A percentile compares a stretch with the other conserved stretches of the same genome.
Evolutionary conservation across 2,113 vertebrate species (phyloP).

Genomic region (Lycaon pictus): DNA sequence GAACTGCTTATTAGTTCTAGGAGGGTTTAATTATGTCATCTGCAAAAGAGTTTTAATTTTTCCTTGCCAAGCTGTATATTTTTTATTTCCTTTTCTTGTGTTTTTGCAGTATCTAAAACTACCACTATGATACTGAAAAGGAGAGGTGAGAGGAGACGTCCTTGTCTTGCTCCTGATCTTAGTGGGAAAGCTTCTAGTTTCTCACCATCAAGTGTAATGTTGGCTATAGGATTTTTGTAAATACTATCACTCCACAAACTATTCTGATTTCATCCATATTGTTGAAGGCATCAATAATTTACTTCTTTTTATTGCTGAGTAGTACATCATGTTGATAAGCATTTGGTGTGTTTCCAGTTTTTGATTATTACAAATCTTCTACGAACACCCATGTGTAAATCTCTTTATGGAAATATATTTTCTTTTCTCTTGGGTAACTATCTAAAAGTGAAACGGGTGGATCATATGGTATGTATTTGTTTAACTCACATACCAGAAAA

Average conservation of each 20-base stretch:
- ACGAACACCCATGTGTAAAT: neutral
- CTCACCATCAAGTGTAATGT: neutral
- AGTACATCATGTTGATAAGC: neutral
- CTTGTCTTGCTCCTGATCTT: neutral
- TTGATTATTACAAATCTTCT: slow-evolving; percentile 40
- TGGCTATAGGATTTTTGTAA: neutral
- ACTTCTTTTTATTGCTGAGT: slow-evolving; percentile 11
- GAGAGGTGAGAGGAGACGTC: neutral
- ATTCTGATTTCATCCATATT: slow-evolving; percentile 25
- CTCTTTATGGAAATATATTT: neutral
- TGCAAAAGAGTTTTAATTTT: neutral
- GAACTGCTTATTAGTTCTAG: neutral
- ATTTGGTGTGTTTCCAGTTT: slow-evolving; percentile 8
- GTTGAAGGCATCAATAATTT: neutral
- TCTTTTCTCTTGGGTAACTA: too few relatives aligned
- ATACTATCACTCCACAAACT: neutral
- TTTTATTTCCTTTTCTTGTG: neutral
- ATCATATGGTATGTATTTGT: too few relatives aligned
- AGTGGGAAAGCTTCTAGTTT: neutral
- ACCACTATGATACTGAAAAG: neutral
- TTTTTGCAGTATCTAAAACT: neutral
- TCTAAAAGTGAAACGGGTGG: too few relatives aligned
- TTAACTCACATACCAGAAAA: too few relatives aligned
- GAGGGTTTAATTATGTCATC: neutral
- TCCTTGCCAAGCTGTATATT: neutral